A percentile compares a stretch with the other conserved stretches of the same genome.
Conservation (phyloP, 1,140 invertebrate genomes). For the Megalopta genalis region DNA sequence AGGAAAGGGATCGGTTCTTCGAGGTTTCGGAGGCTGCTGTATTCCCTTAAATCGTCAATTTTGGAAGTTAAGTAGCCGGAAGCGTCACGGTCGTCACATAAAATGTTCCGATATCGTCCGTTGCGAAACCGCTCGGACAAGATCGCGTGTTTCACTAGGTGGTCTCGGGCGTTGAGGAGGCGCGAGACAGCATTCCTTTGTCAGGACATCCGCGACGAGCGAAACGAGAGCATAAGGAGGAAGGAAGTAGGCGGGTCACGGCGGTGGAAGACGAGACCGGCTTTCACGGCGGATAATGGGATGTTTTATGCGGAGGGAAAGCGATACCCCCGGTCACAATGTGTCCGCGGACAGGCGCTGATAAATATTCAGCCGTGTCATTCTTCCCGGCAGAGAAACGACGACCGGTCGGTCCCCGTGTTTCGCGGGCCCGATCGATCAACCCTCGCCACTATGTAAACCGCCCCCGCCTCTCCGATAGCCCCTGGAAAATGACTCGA, state of each 20-base stretch:
- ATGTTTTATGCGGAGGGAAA: slow-evolving; percentile 53
- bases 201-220: not conserved
- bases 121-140: not conserved
- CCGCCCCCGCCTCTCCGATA: not conserved
- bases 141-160: not conserved
- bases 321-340: slow-evolving; percentile 46
- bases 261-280: slow-evolving; percentile 26
- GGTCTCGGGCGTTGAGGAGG: not conserved
- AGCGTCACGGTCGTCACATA: no score
- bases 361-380: slow-evolving; percentile 65
- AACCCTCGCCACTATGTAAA: slow-evolving; percentile 11
- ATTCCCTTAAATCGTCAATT: no score
- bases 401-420: slow-evolving; percentile 35
- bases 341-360: slow-evolving; percentile 38
- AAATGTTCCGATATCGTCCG: no score
- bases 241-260: slow-evolving; percentile 27
- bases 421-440: slow-evolving; percentile 56
- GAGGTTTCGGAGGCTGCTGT: no score
- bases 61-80: no score
- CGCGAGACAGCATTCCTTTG: not conserved
- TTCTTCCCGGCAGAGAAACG: slow-evolving; percentile 20
- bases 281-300: slow-evolving; percentile 59
- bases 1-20: no score
- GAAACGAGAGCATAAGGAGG: slow-evolving; percentile 19
- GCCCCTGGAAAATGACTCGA: slow-evolving; percentile 1